These are phyloP conservation scores for Aselliscus stoliczkanus DNA, from an alignment of 2,797 vertebrate species.

Conservation along the genomic window DNA sequence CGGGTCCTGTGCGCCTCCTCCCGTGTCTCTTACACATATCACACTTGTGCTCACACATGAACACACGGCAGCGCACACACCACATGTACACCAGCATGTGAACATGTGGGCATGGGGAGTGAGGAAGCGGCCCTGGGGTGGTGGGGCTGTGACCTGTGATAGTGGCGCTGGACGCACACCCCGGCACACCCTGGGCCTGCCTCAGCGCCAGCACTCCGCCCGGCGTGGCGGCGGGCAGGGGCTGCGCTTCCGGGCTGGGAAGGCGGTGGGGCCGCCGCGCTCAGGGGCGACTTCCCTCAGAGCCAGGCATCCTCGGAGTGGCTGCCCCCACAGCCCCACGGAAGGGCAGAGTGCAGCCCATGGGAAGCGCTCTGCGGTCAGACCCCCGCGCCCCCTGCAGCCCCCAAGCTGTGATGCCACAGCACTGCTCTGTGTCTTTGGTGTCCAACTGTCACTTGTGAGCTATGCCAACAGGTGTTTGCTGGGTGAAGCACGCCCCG, in stretches of 20 bases:
- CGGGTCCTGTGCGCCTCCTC: not conserved
- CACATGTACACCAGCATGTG: not conserved
- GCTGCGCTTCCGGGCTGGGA: not conserved
- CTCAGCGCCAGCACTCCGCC: not conserved
- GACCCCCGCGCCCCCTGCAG: not conserved
- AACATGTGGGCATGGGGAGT: no score
- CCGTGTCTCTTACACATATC: accelerated
- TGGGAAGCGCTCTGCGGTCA: not conserved
- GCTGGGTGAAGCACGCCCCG: not conserved
- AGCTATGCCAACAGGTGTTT: not conserved
- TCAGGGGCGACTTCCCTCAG: not conserved
- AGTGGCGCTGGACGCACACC: no score
- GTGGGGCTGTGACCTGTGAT: not conserved
- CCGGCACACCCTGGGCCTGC: not conserved
- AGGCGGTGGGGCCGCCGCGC: no score
- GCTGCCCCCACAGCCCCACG: not conserved
- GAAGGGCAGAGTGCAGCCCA: not conserved
- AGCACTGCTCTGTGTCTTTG: not conserved
- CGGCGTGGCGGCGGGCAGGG: not conserved
- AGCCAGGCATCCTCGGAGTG: not conserved
- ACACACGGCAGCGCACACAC: not conserved
- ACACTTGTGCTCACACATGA: not conserved
- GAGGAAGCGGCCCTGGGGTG: not conserved
- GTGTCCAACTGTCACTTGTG: not conserved
- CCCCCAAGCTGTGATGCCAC: not conserved